Conservation (phyloP, 2,113 vertebrate species). For the Fulica atra region DNA sequence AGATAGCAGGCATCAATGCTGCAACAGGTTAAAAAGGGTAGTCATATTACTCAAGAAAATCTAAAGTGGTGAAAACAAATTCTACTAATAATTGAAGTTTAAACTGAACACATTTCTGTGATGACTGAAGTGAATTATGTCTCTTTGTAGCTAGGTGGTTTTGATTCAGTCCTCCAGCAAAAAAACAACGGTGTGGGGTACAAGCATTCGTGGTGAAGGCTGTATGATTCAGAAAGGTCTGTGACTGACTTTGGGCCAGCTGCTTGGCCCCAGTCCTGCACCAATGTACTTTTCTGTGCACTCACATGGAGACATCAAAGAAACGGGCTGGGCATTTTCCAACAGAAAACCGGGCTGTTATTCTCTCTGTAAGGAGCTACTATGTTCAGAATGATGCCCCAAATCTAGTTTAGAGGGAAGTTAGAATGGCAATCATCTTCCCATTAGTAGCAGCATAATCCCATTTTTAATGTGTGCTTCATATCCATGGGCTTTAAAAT, state of each 20-base stretch:
- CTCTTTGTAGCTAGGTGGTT: not conserved
- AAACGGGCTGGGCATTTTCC: not conserved
- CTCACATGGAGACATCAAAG: not conserved
- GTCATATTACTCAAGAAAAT: not conserved
- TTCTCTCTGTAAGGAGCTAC: not conserved
- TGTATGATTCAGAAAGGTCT: not conserved
- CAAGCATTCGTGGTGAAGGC: not conserved
- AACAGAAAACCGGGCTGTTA: not conserved
- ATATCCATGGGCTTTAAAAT: not conserved
- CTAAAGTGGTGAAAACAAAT: not conserved
- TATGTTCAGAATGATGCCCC: not conserved
- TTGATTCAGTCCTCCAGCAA: not conserved
- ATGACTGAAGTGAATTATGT: not conserved
- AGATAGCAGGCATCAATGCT: not conserved
- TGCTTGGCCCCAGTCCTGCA: not conserved
- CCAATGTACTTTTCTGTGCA: accelerated
- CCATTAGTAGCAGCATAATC: not conserved
- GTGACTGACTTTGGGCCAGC: not conserved
- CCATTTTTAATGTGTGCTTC: not conserved
- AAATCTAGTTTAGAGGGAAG: not conserved
- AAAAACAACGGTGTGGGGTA: not conserved
- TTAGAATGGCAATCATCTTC: not conserved
- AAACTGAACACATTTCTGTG: not conserved
- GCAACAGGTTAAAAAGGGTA: not conserved
- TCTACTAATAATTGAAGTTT: not conserved